These are phyloP conservation scores for Hirtodrosophila duncani DNA, from an alignment of 2,888 invertebrate species.

Conservation along the genomic window DNA sequence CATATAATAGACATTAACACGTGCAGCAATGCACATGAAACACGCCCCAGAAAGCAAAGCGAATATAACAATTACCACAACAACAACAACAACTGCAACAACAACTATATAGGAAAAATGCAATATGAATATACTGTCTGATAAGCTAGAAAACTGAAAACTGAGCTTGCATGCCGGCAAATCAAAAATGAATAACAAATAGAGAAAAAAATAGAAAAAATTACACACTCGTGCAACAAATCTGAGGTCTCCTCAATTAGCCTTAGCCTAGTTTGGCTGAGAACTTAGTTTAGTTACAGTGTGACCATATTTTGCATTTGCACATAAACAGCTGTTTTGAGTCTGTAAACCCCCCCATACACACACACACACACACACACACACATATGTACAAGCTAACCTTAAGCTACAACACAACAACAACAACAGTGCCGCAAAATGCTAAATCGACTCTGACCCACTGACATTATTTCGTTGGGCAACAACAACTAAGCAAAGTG, in stretches of 20 bases:
- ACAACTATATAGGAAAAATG: too few species aligned
- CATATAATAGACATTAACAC: conserved; percentile 21
- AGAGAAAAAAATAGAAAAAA: too few species aligned
- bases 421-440: conserved; percentile 42
- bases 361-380: conserved; percentile 9
- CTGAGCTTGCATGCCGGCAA: too few species aligned
- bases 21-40: conserved; percentile 34
- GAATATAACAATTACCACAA: too few species aligned
- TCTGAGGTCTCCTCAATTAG: conserved; percentile 26
- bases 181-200: too few species aligned
- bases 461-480: conserved; percentile 74
- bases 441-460: conserved; percentile 77
- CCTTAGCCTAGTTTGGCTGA: conserved; percentile 43
- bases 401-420: conserved; percentile 16
- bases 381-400: too few species aligned
- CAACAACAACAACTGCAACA: too few species aligned
- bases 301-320: conserved; percentile 31
- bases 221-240: too few species aligned
- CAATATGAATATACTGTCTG: conserved; percentile 10
- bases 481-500: conserved; percentile 35
- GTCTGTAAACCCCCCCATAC: conserved; percentile 50
- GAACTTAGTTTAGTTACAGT: conserved; percentile 11
- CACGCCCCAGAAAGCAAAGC: conserved; percentile 17
- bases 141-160: conserved; percentile 1
- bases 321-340: conserved; percentile 50